Conservation (phyloP, 2,888 invertebrate species). For the Drosophila stalkeri region DNA sequence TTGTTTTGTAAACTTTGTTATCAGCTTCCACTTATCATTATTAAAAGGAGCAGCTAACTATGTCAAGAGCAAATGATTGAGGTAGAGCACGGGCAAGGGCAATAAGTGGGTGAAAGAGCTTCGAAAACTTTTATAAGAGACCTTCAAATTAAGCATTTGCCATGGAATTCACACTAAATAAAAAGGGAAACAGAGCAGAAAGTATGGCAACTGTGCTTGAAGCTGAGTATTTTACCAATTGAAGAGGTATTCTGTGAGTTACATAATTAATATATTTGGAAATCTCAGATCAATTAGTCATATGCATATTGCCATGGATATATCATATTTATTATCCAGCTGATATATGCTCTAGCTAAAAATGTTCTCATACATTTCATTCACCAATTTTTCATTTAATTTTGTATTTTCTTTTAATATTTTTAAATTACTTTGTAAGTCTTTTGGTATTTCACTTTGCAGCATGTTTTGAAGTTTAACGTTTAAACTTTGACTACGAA, state of each 20-base stretch:
- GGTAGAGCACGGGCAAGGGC: background rate
- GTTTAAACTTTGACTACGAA: constrained; percentile 19
- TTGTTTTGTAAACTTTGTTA: constrained; percentile 64
- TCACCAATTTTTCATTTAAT: background rate
- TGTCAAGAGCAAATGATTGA: constrained; percentile 14
- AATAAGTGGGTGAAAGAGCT: background rate
- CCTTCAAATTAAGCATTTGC: background rate
- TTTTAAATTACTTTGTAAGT: constrained; percentile 10
- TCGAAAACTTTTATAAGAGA: background rate
- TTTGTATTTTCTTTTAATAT: background rate
- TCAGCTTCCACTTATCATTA: constrained; percentile 52
- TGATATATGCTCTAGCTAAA: background rate
- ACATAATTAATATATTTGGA: too few relatives aligned
- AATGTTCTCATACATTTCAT: background rate
- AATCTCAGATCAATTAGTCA: background rate
- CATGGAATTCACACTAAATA: background rate
- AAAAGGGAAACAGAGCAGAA: background rate
- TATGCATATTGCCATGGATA: background rate
- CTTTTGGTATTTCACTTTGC: constrained; percentile 1
- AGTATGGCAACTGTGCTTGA: background rate
- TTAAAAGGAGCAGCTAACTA: constrained; percentile 20
- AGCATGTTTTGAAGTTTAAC: constrained; percentile 11
- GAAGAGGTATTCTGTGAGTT: background rate
- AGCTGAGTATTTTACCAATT: background rate
- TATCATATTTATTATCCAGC: background rate